Evolutionary conservation across 2,797 vertebrate species (phyloP), one percentile per base, ranked within the genome.

Genomic region (Myotis vivesi): DNA sequence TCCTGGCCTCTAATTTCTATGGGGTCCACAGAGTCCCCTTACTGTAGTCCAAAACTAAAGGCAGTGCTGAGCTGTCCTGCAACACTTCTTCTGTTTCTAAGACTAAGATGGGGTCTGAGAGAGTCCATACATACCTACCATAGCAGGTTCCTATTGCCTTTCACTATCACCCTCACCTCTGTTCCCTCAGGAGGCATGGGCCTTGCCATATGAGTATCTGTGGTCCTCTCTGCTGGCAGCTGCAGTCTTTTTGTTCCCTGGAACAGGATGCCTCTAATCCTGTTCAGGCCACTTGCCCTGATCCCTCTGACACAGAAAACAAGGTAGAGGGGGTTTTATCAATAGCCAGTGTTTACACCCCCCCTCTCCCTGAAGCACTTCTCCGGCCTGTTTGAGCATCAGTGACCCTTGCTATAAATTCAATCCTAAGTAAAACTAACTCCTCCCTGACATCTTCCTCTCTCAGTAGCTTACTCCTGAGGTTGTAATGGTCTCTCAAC

Each of bases 141-240:
- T 0, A n/a, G 79, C 30, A 44, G 55, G 41, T 44, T 36, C 57
- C 57, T 30, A 0, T 30, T 33, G 49, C 28, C 19, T 44, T 44
- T 73, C 15, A n/a, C n/a, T 9, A 1, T 1, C 20, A 17, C 5
- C 28, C 33, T 51, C 44, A 3, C n/a, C 15, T 41, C 62, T 59
- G 77, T 22, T 87, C 53, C 66, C 5, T 0, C 8, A 10, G 69
- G 20, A 89, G 69, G 81, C 33, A 4, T 30, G 4, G 10, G 11
- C 0, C 19, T 38, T 2, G 1, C 16, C 95, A 95, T 96, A 94
- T 80, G 53, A 93, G 83, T 55, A 94, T 57, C 19, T 6, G 44
- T 96, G 62, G 88, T 97, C 97, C 96, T 97, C 96, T 97, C 97
- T 98, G 92, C 96, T 98, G 97, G 97, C 94, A 90, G 94, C 64